A percentile compares a stretch with the other conserved stretches of the same genome.
phyloP scores from a whole-genome alignment of 2,797 vertebrate genomes.

The Neosalanx taihuensis region DNA sequence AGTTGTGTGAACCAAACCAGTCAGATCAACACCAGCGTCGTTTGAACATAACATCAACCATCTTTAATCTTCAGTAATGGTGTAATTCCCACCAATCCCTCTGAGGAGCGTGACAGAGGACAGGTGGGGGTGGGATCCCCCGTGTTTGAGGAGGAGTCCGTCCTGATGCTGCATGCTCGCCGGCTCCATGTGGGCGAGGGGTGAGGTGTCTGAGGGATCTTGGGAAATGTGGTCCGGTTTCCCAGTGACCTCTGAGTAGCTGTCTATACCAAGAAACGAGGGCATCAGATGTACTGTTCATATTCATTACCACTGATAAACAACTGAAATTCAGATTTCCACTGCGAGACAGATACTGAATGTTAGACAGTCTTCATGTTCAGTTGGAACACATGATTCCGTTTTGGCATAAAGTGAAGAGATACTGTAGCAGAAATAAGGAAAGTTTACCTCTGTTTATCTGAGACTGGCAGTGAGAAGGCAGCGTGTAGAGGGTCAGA shows the following conservation, averaged over 20 bases:
- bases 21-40: no score
- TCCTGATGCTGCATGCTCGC: conserved; percentile 26
- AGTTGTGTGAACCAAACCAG: neutral
- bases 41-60: neutral
- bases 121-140: conserved; percentile 19
- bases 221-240: conserved; percentile 24
- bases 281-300: neutral
- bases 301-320: no score
- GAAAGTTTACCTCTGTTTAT: conserved; percentile 40
- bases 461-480: conserved; percentile 39
- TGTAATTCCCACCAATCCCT: conserved; percentile 5
- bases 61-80: neutral
- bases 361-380: no score
- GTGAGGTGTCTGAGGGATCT: conserved; percentile 21
- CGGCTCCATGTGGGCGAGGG: conserved; percentile 42
- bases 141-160: conserved; percentile 31
- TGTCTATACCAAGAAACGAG: conserved; percentile 28
- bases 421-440: neutral
- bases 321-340: no score
- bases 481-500: conserved; percentile 7
- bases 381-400: neutral
- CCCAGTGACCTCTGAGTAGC: conserved; percentile 32
- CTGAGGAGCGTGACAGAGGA: conserved; percentile 7
- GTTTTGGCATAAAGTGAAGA: neutral
- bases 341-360: no score